Conservation (phyloP, 2,797 vertebrate genomes). For the Forpus xanthops region DNA sequence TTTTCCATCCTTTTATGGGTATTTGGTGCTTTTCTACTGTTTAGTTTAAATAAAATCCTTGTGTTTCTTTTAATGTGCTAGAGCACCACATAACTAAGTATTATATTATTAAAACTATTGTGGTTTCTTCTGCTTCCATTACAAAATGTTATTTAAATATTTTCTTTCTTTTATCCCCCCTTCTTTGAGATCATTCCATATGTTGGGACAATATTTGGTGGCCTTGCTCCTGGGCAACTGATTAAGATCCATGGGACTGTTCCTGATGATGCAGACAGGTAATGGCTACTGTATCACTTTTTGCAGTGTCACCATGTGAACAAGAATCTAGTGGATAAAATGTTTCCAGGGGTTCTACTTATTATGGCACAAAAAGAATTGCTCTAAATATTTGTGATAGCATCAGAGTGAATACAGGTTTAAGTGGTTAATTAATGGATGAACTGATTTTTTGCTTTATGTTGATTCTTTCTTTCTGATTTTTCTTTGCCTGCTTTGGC, state of each 20-base stretch:
- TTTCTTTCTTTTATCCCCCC: background rate
- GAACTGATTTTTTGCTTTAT: background rate
- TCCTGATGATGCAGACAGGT: slow-evolving; percentile 85
- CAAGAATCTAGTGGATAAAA: background rate
- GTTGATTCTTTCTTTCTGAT: background rate
- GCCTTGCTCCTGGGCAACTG: slow-evolving; percentile 83
- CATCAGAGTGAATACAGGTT: background rate
- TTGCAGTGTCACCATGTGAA: background rate
- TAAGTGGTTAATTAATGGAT: background rate
- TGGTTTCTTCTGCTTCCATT: background rate
- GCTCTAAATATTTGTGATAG: background rate
- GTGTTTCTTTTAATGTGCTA: background rate
- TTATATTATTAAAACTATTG: background rate
- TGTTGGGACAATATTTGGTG: slow-evolving; percentile 83
- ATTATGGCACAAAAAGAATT: background rate
- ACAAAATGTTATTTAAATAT: background rate
- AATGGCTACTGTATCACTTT: background rate
- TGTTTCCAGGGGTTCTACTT: background rate
- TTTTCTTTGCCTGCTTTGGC: background rate
- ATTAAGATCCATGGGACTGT: slow-evolving; percentile 85
- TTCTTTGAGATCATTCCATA: slow-evolving; percentile 81
- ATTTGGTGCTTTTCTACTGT: background rate
- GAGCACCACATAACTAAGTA: background rate
- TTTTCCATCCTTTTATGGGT: background rate
- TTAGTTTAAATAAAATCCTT: background rate